phyloP scores from a whole-genome alignment of 2,113 vertebrate species.

The Otis tarda region DNA sequence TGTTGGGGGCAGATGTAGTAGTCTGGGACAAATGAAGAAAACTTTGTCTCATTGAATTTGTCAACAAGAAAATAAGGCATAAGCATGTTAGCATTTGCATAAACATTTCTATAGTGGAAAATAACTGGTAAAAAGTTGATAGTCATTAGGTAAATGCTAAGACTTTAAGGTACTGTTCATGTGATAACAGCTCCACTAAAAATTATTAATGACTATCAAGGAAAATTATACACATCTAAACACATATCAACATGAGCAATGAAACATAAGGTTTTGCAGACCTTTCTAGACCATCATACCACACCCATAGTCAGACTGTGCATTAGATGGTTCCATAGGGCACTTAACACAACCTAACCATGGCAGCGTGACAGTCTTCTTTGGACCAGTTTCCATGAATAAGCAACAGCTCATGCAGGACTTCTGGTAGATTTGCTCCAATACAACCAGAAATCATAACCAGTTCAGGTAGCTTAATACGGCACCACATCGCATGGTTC shows the following conservation, averaged over 20 bases:
- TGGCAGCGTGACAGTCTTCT: fast-evolving
- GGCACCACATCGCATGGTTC: fast-evolving
- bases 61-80: not conserved
- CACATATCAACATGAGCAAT: fast-evolving
- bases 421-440: not conserved
- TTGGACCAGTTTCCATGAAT: not conserved
- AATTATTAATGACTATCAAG: not conserved
- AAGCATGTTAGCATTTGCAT: not conserved
- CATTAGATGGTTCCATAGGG: fast-evolving
- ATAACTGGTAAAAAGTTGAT: not conserved
- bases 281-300: not conserved
- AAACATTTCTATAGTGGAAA: not conserved
- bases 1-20: not conserved
- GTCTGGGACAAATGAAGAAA: not conserved
- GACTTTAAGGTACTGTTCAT: not conserved
- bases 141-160: not conserved
- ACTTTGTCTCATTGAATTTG: not conserved
- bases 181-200: not conserved
- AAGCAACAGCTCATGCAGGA: not conserved
- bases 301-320: not conserved
- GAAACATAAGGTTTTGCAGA: not conserved
- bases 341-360: not conserved
- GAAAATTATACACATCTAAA: not conserved
- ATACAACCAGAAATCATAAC: not conserved
- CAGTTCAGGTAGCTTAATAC: not conserved